Evolutionary conservation across 2,888 invertebrate species (phyloP).

Genomic region (Cheilosia pagana): DNA sequence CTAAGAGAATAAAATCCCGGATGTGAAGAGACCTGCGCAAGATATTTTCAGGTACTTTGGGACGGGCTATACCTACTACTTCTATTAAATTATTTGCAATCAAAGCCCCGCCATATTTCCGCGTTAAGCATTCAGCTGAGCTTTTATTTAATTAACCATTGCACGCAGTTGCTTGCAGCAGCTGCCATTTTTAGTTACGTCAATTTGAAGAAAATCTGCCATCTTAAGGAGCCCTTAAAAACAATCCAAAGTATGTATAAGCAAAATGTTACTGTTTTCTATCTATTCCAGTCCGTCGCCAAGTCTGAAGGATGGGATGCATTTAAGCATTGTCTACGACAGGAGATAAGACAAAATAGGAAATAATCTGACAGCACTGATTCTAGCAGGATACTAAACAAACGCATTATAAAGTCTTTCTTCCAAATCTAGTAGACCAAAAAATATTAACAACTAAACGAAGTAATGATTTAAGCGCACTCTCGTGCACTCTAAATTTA

Average conservation of each 20-base stretch:
- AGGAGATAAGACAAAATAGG: slow-evolving; percentile 88
- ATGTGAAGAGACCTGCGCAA: too few relatives aligned
- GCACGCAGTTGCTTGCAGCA: too few relatives aligned
- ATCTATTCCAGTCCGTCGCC: slow-evolving; percentile 90
- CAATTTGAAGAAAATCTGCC: background rate
- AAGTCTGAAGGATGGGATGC: slow-evolving; percentile 97
- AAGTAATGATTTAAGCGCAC: background rate
- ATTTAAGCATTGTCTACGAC: slow-evolving; percentile 94
- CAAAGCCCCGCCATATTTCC: too few relatives aligned
- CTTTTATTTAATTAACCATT: too few relatives aligned
- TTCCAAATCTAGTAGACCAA: slow-evolving; percentile 44
- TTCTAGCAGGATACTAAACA: background rate
- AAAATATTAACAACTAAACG: background rate
- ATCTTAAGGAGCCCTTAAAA: background rate
- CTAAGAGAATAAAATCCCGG: too few relatives aligned
- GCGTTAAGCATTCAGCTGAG: too few relatives aligned
- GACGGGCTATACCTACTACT: too few relatives aligned
- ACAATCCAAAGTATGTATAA: too few relatives aligned
- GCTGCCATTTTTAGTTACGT: too few relatives aligned
- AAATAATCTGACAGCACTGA: slow-evolving; percentile 15
- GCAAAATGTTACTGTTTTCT: background rate
- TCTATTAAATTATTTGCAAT: too few relatives aligned
- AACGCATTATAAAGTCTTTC: slow-evolving; percentile 2
- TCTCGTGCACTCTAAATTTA: background rate
- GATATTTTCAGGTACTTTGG: too few relatives aligned